Base-by-base conservation (phyloP, 92 coral and sea anemone genomes). In the Nematostella vectensis region DNA sequence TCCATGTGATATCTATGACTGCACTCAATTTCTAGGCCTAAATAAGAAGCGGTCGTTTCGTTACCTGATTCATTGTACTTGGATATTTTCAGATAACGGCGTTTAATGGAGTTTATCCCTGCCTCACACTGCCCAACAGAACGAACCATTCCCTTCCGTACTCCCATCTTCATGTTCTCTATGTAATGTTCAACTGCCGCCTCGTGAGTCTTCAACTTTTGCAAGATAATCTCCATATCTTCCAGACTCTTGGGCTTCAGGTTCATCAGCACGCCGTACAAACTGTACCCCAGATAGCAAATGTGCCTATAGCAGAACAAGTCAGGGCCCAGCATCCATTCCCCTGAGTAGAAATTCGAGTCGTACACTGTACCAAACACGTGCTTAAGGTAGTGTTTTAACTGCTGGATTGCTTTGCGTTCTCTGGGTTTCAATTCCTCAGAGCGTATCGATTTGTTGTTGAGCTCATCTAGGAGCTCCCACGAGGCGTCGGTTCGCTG, bases 271-370 rank as follows among this genome's bases (percentile, higher is more conserved):
- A 72, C 71, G 49, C 77, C 53, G 57, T 49, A 50, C 11, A 85
- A 53, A 4, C 47, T 72, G 11, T 57, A 48, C 1, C 77, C 81
- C 2, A 79, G 59, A 29, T 58, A 33, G 48, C 98, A 91, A 16
- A 91, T 70, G 8, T 59, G 69, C 16, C 89, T 76, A 77, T 75
- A 74, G 61, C 97, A 89, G 54, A 85, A 85, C 48, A 57, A 50
- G 81, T 86, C 76, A 11, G 97, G 97, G 3, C 97, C 97, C 77
- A 89, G 37, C 95, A 89, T 77, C 95, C 95, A 89, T n/a, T 85
- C 95, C 0, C 83, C 97, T 1, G 87, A 71, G 45, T 89, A 89
- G 55, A 76, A 89, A 38, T 85, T 81, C 29, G 69, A 80, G 25
- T 86, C 95, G 55, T 85, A 89, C 0, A 85, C 85, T 47, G 64